Evolutionary conservation across 2,113 vertebrate genomes (phyloP), one percentile per base, ranked within the genome.

Genomic region (Lagopus muta): DNA sequence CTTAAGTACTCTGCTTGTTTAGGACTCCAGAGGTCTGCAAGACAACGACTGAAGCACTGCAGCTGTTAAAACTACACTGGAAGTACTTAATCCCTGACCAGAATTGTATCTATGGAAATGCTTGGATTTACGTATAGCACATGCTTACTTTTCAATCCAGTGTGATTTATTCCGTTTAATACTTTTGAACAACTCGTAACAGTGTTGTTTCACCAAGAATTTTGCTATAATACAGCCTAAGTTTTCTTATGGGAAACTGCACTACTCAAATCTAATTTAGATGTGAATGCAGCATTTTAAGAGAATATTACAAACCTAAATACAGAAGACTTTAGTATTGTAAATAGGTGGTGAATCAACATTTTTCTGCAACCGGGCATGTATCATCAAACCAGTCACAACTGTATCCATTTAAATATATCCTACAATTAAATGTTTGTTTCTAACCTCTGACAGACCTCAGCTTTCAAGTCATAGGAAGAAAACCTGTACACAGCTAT

Each of bases 321-420:
- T 14, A 19, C 0, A n/a, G 72, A 14, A 57, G 8, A 22, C 15
- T 74, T 77, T n/a, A 85, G 55, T 36, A 67, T 0, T 60, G 15
- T 32, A 80, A 72, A 58, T 0, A 52, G 5, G 38, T 38, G 30
- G 78, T 13, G 28, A 36, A 48, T 38, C 83, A 73, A 54, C 13
- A 30, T 42, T 78, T 43, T 78, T 47, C 38, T 75, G 34, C 22
- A 78, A 28, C 11, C 22, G 64, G 14, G 54, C 22, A 20, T 50
- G 28, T 21, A 32, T 47, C 74, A 86, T 48, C 42, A 30, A 60
- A 20, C 11, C 61, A 86, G 52, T 40, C 79, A 62, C 47, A 78
- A 30, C 0, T 69, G 0, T 3, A 74, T 5, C 40, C 61, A 22
- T 61, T 75, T 36, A 57, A 75, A 43, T 14, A 20, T 13, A 78